These are phyloP conservation scores for Odontocolon sp. DNA, from an alignment of 2,888 invertebrate genomes.

Conservation along the genomic window DNA sequence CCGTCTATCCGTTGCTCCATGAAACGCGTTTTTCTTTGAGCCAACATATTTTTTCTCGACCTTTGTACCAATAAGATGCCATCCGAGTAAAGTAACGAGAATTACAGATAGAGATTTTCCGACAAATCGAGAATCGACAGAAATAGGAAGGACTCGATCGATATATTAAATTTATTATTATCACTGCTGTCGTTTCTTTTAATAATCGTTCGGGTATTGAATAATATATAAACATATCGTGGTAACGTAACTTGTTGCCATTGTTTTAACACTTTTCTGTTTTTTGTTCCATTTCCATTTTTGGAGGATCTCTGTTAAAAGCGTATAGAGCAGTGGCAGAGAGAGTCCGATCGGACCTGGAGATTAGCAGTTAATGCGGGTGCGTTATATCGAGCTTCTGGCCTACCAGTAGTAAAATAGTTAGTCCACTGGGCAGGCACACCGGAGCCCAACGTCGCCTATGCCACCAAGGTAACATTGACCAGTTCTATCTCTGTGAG, in stretches of 20 bases:
- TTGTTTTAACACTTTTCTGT: too few relatives aligned
- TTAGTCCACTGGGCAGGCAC: too few relatives aligned
- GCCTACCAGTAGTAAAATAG: too few relatives aligned
- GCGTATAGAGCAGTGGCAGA: background rate
- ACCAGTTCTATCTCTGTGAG: background rate
- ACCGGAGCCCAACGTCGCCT: conserved; percentile 36
- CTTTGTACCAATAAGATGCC: conserved; percentile 2
- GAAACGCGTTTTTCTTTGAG: conserved; percentile 4
- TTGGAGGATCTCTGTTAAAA: background rate
- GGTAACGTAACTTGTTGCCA: too few relatives aligned
- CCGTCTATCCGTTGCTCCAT: conserved; percentile 2
- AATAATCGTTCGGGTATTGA: too few relatives aligned
- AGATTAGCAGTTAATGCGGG: conserved; percentile 75
- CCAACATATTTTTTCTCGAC: conserved; percentile 15
- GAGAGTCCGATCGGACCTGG: conserved; percentile 67
- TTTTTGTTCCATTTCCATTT: background rate
- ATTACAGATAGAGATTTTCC: background rate
- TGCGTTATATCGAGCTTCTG: conserved; percentile 30
- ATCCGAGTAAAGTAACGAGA: background rate
- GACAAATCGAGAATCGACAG: background rate
- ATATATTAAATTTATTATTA: background rate
- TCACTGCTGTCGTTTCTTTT: background rate
- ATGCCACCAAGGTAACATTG: too few relatives aligned
- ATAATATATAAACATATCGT: too few relatives aligned
- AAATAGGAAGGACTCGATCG: too few relatives aligned